Base-by-base conservation (phyloP, 2,113 vertebrate species). In the Clupea harengus region DNA sequence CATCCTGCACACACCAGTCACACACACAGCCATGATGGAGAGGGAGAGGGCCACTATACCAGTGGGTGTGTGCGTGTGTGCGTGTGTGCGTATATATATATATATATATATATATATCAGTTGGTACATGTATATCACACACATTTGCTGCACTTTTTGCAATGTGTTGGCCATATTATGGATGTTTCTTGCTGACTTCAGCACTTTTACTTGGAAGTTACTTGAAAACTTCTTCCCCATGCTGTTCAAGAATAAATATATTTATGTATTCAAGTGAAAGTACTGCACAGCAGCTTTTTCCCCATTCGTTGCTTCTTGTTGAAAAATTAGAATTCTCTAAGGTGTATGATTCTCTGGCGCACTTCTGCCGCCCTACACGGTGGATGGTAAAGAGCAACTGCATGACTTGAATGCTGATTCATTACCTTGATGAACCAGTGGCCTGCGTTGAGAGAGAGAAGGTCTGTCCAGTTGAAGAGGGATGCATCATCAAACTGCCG, bases 381-480 rank as follows among this genome's bases (percentile, higher is more conserved):
- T n/a, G 60, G 6, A 64, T 22, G n/a, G 3, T 67, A 67, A 67
- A 28, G 64, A 25, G n/a, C n/a, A 28, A 25, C 22, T 8, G 64
- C 28, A 25, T 67, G n/a, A 67, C n/a, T 8, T 11, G 64, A 45
- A 3, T 46, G 49, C 25, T n/a, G 25, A 64, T 47, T n/a, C 6
- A 88, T 0, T 86, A 99, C 98, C 97, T 94, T 94, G 8, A 99
- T 92, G 93, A 99, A 99, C 98, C 98, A 99, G 85, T 93, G 94
- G 28, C 98, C 98, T 0, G 98, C 96, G 0, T 97, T 99, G 82
- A 99, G 97, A 57, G 92, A 94, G 85, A 96, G 94, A 85, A 99
- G 93, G 88, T 97, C 93, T 0, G 98, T 98, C 98, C 98, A 99
- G 95, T 99, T 99, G 93, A 99, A 96, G 93, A 93, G 91, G 50